Conservation (phyloP, 1,140 invertebrate genomes). For the Drosophila micromelanica region DNA sequence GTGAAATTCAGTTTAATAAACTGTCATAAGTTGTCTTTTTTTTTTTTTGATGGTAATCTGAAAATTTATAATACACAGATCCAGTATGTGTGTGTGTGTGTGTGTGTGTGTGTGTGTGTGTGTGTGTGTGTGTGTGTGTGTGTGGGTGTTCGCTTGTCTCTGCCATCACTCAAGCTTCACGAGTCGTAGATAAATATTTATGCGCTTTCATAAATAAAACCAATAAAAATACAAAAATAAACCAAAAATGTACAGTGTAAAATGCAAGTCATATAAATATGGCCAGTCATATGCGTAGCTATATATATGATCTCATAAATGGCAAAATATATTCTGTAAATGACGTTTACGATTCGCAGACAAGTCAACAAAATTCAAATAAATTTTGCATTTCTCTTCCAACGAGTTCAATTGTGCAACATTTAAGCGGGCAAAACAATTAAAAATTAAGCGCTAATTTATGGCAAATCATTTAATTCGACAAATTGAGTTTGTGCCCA, state of each 20-base stretch:
- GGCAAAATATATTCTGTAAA: slow-evolving; percentile 26
- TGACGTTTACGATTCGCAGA: slow-evolving; percentile 20
- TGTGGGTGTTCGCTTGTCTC: slow-evolving; percentile 26
- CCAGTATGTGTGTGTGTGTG: background rate
- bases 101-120: slow-evolving; percentile 10
- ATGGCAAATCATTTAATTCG: slow-evolving; percentile 46
- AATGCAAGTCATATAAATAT: slow-evolving; percentile 27
- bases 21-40: slow-evolving; percentile 62
- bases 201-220: slow-evolving; percentile 72
- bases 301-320: background rate
- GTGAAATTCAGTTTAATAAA: slow-evolving; percentile 74
- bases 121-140: too few relatives aligned
- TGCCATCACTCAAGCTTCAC: slow-evolving; percentile 43
- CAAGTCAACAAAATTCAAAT: slow-evolving; percentile 28
- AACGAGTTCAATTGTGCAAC: slow-evolving; percentile 21
- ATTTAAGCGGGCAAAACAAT: slow-evolving; percentile 36
- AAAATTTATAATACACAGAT: slow-evolving; percentile 58
- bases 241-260: slow-evolving; percentile 16
- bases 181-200: slow-evolving; percentile 73
- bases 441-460: slow-evolving; percentile 44
- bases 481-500: slow-evolving; percentile 42
- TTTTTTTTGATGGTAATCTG: slow-evolving; percentile 60
- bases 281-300: background rate
- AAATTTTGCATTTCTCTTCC: background rate
- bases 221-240: slow-evolving; percentile 39